Evolutionary conservation across 2,797 vertebrate species (phyloP).

Genomic region (Crocidura indochinensis): DNA sequence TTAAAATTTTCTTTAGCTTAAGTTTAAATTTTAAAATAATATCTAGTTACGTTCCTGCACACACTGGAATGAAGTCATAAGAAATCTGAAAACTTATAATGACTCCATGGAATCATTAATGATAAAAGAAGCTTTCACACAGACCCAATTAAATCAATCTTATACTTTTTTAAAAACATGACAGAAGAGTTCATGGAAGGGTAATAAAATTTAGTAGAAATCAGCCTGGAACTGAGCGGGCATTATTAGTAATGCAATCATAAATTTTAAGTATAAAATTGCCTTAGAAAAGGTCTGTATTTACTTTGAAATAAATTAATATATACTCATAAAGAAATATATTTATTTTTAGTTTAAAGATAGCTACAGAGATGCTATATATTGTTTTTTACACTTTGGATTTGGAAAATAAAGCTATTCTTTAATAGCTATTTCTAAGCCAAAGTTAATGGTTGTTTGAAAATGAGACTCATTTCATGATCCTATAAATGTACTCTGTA

Average conservation of each 20-base stretch:
- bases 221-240: conserved; percentile 36
- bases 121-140: conserved; percentile 81
- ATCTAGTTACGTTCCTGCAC: conserved; percentile 68
- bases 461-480: conserved; percentile 79
- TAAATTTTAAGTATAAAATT: conserved; percentile 74
- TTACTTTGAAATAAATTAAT: conserved; percentile 72
- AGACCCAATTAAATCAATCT: conserved; percentile 79
- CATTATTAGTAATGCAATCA: conserved; percentile 63
- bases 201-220: conserved; percentile 81
- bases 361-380: conserved; percentile 33
- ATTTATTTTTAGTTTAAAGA: conserved; percentile 5
- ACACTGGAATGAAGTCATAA: conserved; percentile 78
- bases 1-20: conserved; percentile 63
- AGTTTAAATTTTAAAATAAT: conserved; percentile 72
- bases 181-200: conserved; percentile 74
- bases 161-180: conserved; percentile 76
- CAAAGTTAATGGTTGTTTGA: conserved; percentile 85
- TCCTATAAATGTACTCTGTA: conserved; percentile 80
- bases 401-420: conserved; percentile 75
- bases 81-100: conserved; percentile 74
- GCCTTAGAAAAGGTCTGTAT: conserved; percentile 54
- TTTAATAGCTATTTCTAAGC: conserved; percentile 80
- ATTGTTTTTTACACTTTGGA: conserved; percentile 54
- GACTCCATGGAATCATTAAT: conserved; percentile 76
- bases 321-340: conserved; percentile 63